A percentile compares a stretch with the other conserved stretches of the same genome.
Conservation (phyloP, 2,113 vertebrate genomes). For the Ahaetulla prasina region DNA sequence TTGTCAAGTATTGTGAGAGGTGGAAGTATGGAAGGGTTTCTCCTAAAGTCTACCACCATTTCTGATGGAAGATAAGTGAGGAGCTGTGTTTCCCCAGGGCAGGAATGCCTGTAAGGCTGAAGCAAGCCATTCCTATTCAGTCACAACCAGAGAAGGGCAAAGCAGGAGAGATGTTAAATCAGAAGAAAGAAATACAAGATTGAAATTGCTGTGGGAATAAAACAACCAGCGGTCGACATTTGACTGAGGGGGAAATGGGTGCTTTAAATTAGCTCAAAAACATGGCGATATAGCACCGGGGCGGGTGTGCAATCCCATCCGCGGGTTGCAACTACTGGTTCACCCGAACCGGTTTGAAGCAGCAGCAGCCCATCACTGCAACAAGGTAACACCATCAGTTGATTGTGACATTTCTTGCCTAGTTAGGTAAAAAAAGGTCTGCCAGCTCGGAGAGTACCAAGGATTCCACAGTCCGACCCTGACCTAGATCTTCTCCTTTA, state of each 20-base stretch:
- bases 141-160: not conserved
- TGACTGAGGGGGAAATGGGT: not conserved
- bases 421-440: not conserved
- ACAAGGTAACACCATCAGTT: not conserved
- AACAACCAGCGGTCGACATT: not conserved
- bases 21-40: too few species aligned
- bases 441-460: not conserved
- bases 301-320: too few species aligned
- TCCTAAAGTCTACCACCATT: too few species aligned
- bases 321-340: too few species aligned
- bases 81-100: not conserved
- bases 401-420: too few species aligned
- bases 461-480: not conserved
- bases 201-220: not conserved
- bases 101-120: constrained; percentile 10
- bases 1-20: too few species aligned
- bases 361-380: too few species aligned
- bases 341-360: too few species aligned
- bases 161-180: not conserved
- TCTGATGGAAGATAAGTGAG: not conserved
- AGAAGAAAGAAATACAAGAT: not conserved
- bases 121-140: constrained; percentile 3
- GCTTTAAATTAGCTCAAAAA: not conserved
- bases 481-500: not conserved
- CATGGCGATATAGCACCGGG: too few species aligned